Evolutionary conservation across 2,888 invertebrate species (phyloP), one percentile per base, ranked within the genome.

Genomic region (Eupithecia centaureata): DNA sequence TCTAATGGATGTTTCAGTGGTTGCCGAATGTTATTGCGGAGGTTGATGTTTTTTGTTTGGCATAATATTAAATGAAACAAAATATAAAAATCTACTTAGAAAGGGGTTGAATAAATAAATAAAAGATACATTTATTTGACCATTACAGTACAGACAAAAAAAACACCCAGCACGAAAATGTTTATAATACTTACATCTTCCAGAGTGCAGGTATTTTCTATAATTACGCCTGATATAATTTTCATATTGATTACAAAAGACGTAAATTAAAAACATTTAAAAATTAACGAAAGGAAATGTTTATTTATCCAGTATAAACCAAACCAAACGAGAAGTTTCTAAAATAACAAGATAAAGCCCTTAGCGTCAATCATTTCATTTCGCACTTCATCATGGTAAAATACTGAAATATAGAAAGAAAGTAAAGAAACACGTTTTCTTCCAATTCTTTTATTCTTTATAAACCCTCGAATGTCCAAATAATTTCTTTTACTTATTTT

Each of bases 1-100:
- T 38, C 70, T 73, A 74, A 70, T 77, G 75, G 72, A 75, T 78
- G 73, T 74, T 74, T 73, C 58, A 58, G 52, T 61, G 64, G 59
- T 67, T 63, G 61, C 67, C 22, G 33, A 66, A 66, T 62, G 61
- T 66, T 67, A 64, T 66, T 59, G 59, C 47, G 12, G 13, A 30
- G 52, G 33, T 18, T 47, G 22, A 22, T 22, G 47, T 47, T 56
- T 56, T 28, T 56, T 28, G 3, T 1, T n/a, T 2, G 13, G 27
- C 15, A 5, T 22, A 51, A 22, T 0, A 12, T 5, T 51, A 27
- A 8, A 8, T 5, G 33, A 33, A 33, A 8, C 33, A 33, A 10
- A 10, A 33, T 7, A 33, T 33, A 5, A 33, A 33, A 5, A n/a
- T n/a, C n/a, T n/a, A n/a, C n/a, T n/a, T n/a, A n/a, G n/a, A n/a